phyloP scores from a whole-genome alignment of 2,113 vertebrate genomes.

The Gadus macrocephalus region DNA sequence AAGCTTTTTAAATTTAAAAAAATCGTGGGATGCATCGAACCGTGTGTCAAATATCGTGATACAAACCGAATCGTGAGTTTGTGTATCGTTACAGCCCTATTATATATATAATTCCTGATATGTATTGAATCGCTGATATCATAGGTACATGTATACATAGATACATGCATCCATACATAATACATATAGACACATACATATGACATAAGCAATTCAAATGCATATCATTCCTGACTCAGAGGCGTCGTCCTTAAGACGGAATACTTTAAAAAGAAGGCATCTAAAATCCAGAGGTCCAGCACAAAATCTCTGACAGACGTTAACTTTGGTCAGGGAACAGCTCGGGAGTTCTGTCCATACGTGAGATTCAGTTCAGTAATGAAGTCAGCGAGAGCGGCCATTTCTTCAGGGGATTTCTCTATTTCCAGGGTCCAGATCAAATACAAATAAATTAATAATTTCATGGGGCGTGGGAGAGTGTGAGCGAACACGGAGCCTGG shows the following conservation, averaged over 20 bases:
- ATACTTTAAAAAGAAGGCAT: no score
- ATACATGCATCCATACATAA: neutral
- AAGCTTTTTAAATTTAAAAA: no score
- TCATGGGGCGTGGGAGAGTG: slow-evolving; percentile 35
- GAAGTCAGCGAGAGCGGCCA: slow-evolving; percentile 29
- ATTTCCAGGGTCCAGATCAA: slow-evolving; percentile 47
- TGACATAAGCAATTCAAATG: neutral
- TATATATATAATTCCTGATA: no score
- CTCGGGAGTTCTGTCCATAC: neutral
- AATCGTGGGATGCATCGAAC: no score
- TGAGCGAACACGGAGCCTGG: slow-evolving; percentile 9
- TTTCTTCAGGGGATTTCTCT: slow-evolving; percentile 35
- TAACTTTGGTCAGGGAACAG: slow-evolving; percentile 32
- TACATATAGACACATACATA: neutral
- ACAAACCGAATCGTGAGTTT: no score
- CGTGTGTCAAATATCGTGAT: no score
- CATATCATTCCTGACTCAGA: no score
- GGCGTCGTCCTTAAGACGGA: no score
- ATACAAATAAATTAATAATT: slow-evolving; percentile 50
- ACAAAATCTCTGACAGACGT: neutral
- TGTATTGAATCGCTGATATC: no score
- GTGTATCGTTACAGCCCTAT: no score
- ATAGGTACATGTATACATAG: no score
- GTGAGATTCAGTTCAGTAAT: slow-evolving; percentile 19
- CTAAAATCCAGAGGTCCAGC: no score